Evolutionary conservation across 92 coral and sea anemone genomes (phyloP).

Genomic region (Heteractis magnifica): DNA sequence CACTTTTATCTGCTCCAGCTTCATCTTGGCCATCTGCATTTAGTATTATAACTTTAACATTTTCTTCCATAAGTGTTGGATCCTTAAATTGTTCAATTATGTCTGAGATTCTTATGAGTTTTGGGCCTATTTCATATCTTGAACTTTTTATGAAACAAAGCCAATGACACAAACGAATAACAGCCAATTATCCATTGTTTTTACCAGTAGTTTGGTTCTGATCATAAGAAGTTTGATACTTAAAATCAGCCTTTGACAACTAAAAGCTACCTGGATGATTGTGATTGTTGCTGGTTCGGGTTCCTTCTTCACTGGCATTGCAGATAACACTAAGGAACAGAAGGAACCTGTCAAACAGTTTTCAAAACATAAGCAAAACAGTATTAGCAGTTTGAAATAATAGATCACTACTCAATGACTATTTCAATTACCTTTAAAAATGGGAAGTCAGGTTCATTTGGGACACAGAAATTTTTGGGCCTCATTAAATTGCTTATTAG

Average conservation of each 20-base stretch:
- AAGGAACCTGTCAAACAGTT: background rate
- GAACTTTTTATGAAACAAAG: background rate
- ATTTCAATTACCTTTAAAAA: background rate
- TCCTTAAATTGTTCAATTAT: conserved; percentile 40
- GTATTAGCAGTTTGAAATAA: background rate
- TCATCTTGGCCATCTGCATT: conserved; percentile 46
- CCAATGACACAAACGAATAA: background rate
- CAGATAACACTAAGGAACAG: background rate
- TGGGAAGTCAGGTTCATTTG: background rate
- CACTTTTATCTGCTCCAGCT: conserved; percentile 38
- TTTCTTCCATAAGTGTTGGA: conserved; percentile 28
- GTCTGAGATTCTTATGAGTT: conserved; percentile 13
- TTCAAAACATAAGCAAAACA: too few relatives aligned
- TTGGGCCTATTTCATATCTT: background rate
- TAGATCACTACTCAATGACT: background rate
- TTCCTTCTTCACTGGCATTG: background rate
- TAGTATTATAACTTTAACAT: conserved; percentile 22
- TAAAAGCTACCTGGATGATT: background rate
- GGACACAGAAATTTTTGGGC: background rate
- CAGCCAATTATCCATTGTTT: background rate
- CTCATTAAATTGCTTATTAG: too few relatives aligned
- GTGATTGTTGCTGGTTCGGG: background rate
- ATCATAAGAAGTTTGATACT: background rate
- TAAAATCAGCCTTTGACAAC: background rate
- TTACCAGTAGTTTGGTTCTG: background rate